Evolutionary conservation across 2,888 invertebrate species (phyloP), one percentile per base, ranked within the genome.

Genomic region (Oscheius myriophilus): DNA sequence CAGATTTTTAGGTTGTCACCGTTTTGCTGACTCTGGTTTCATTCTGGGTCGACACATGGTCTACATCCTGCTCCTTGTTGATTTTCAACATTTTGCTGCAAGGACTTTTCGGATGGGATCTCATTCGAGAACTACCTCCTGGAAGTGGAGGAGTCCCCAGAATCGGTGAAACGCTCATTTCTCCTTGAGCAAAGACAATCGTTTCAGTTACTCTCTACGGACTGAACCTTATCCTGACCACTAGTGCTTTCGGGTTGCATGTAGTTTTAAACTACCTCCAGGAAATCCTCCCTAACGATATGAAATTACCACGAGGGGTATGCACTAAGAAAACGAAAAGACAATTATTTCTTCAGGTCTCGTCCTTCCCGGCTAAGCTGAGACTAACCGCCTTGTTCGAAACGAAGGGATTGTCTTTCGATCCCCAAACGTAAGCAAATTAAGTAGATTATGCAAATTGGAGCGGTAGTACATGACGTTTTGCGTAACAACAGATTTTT

Each of bases 111-210:
- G 82, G 82, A 21, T 83, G 81, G 79, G 73, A 73, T 23, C 67
- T 86, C 42, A 61, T 86, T 14, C 61, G 72, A 41, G 71, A 79
- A 52, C 69, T 86, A 55, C 86, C 86, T 9, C 83, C 86, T 0
- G 83, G 83, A 25, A 82, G 79, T 75, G 85, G 85, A 18, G 52
- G 69, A 4, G 67, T 79, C 11, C 86, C 86, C 0, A 76, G 75
- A 64, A 78, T 85, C 55, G 79, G 84, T 80, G 18, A 46, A 53
- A 42, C 16, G 14, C 11, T 61, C 11, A 7, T 46, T 11, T 23
- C 2, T 46, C 33, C 1, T 16, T 43, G 43, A 2, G 33, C 26
- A 33, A 6, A n/a, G 25, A 14, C 9, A 63, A 3, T 39, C 21
- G 9, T 55, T 75, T 39, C 67, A 77, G 77, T 71, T 2, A 18